A percentile compares a stretch with the other conserved stretches of the same genome.
phyloP scores from a whole-genome alignment of 2,797 vertebrate genomes.

The Schizothorax lantsangensis region DNA sequence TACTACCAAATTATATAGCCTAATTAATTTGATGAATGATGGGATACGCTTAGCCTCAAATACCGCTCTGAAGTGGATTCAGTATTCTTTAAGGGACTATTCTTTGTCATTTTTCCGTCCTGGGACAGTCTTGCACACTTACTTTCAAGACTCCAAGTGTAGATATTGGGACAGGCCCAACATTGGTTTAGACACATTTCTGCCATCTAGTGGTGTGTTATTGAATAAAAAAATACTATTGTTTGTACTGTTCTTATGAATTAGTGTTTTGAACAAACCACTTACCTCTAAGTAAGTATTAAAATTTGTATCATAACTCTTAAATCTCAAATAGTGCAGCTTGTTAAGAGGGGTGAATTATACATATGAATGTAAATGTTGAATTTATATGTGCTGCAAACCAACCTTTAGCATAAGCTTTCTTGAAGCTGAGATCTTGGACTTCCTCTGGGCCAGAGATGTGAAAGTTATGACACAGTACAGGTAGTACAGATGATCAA shows the following conservation, averaged over 20 bases:
- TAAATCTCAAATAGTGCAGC: not conserved
- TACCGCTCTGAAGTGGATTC: not conserved
- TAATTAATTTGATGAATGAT: not conserved
- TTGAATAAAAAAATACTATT: not conserved
- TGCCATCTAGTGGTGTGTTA: constrained; percentile 13
- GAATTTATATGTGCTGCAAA: not conserved
- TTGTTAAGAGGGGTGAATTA: not conserved
- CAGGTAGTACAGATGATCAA: not conserved
- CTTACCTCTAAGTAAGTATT: not conserved
- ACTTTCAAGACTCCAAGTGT: not conserved
- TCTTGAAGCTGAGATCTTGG: constrained; percentile 95
- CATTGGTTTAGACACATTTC: not conserved
- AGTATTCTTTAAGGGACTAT: not conserved
- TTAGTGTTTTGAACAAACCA: not conserved
- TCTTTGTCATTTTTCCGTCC: not conserved
- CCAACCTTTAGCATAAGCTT: constrained; percentile 93
- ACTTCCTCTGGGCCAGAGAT: constrained; percentile 82
- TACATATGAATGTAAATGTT: not conserved
- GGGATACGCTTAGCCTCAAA: not conserved
- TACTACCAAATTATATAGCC: not conserved
- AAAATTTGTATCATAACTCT: not conserved
- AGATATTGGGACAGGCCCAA: not conserved
- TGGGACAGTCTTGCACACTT: not conserved
- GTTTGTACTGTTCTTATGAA: not conserved
- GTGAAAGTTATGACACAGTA: not conserved